Percentiles rank a stretch among this genome's conserved stretches.
Evolutionary conservation across 2,797 vertebrate species (phyloP).

Genomic region (Artibeus lituratus): DNA sequence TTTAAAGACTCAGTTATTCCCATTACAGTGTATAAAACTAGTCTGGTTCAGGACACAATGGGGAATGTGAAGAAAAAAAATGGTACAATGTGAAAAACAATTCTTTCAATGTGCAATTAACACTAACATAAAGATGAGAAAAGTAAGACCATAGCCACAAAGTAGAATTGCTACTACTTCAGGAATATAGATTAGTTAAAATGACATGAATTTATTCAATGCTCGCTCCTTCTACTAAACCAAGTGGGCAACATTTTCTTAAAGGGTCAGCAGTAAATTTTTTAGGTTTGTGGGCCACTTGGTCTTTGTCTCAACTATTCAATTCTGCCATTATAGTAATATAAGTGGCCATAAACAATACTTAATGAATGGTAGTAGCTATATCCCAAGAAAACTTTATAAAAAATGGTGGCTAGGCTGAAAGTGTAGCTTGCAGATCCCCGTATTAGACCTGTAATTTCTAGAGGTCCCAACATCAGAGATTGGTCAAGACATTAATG

Average conservation of each 20-base stretch:
- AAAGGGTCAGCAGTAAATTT: neutral
- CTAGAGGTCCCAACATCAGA: neutral
- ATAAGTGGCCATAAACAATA: neutral
- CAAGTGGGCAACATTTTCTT: neutral
- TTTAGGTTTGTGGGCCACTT: neutral
- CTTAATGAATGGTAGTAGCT: neutral
- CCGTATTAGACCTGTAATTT: neutral
- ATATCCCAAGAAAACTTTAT: neutral
- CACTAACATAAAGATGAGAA: neutral
- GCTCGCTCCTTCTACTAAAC: neutral
- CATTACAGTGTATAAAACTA: neutral
- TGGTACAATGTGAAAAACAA: constrained; percentile 34
- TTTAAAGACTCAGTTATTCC: neutral
- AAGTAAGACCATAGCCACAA: constrained; percentile 9
- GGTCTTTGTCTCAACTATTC: neutral
- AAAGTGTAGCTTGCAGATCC: neutral
- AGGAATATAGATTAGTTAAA: neutral
- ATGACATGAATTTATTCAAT: neutral
- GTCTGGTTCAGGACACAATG: constrained; percentile 27
- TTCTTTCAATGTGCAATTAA: constrained; percentile 23
- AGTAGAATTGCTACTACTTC: neutral
- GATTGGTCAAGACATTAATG: neutral
- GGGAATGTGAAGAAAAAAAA: neutral
- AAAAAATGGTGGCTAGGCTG: neutral
- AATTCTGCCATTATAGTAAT: neutral